Percentiles rank a stretch among this genome's conserved stretches.
These are phyloP conservation scores for Leptodactylus fallax DNA, from an alignment of 2,797 vertebrate species.

Conservation along the genomic window DNA sequence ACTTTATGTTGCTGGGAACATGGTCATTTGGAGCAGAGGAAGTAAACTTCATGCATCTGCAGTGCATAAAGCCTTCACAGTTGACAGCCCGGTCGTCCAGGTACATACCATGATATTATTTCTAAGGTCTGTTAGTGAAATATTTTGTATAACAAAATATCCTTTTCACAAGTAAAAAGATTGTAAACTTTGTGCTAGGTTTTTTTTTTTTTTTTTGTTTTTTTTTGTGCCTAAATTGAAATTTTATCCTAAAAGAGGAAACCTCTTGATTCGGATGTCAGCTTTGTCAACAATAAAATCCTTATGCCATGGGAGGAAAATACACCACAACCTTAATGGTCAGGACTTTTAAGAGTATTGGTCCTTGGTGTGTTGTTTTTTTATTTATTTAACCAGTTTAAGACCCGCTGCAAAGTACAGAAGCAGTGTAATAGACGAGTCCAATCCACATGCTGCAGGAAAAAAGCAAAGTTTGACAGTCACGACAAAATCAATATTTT, in stretches of 20 bases:
- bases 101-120: slow-evolving; percentile 68
- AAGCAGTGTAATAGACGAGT: too few species aligned
- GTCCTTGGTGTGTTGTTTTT: too few species aligned
- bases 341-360: too few species aligned
- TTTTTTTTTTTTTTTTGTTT: background rate
- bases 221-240: background rate
- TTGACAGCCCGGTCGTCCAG: slow-evolving; percentile 93
- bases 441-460: too few species aligned
- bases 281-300: background rate
- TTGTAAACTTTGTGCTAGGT: too few species aligned
- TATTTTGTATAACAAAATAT: too few species aligned
- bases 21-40: slow-evolving; percentile 96
- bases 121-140: background rate
- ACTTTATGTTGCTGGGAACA: slow-evolving; percentile 90
- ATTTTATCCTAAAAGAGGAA: background rate
- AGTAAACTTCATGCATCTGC: slow-evolving; percentile 84
- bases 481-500: too few species aligned
- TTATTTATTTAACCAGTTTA: too few species aligned
- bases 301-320: background rate
- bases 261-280: background rate
- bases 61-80: slow-evolving; percentile 95
- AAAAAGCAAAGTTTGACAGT: too few species aligned
- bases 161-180: too few species aligned
- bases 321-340: background rate
- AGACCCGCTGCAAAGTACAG: too few species aligned